Conservation (phyloP, 1,140 invertebrate species). For the Solen grandis region DNA sequence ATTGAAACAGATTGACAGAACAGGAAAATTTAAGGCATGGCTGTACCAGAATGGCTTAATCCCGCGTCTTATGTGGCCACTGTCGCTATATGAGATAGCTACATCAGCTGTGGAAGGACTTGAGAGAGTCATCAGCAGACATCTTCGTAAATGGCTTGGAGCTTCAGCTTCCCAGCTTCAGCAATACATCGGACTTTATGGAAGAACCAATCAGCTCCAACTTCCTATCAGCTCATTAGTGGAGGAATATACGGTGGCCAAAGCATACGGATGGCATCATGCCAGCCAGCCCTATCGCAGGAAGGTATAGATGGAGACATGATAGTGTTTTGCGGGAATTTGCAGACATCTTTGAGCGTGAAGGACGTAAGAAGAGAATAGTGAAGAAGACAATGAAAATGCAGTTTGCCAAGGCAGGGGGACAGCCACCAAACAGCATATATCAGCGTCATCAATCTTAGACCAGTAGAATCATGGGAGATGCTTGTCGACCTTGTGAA, state of each 20-base stretch:
- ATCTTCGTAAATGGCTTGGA: slow-evolving; percentile 30
- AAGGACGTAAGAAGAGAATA: neutral
- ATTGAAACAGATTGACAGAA: slow-evolving; percentile 12
- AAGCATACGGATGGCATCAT: slow-evolving; percentile 2
- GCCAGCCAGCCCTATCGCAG: too few relatives aligned
- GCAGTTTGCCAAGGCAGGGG: too few relatives aligned
- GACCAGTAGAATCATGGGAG: too few relatives aligned
- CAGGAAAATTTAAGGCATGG: slow-evolving; percentile 49
- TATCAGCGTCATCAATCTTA: too few relatives aligned
- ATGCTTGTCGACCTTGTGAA: too few relatives aligned
- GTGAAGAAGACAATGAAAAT: too few relatives aligned
- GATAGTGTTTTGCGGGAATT: neutral
- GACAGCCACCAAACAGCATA: too few relatives aligned
- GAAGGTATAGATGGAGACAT: slow-evolving; percentile 5
- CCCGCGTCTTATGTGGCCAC: slow-evolving; percentile 11
- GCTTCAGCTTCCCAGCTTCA: neutral
- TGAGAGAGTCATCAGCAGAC: slow-evolving; percentile 15
- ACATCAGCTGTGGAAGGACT: neutral
- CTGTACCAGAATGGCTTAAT: slow-evolving; percentile 30
- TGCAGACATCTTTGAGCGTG: neutral
- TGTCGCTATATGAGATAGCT: slow-evolving; percentile 18
- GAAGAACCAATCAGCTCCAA: slow-evolving; percentile 4
- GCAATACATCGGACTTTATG: slow-evolving; percentile 7
- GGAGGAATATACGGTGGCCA: slow-evolving; percentile 19
- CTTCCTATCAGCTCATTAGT: slow-evolving; percentile 14